These are phyloP conservation scores for Heteromyza rotundicornis DNA, from an alignment of 2,888 invertebrate species.

Conservation along the genomic window DNA sequence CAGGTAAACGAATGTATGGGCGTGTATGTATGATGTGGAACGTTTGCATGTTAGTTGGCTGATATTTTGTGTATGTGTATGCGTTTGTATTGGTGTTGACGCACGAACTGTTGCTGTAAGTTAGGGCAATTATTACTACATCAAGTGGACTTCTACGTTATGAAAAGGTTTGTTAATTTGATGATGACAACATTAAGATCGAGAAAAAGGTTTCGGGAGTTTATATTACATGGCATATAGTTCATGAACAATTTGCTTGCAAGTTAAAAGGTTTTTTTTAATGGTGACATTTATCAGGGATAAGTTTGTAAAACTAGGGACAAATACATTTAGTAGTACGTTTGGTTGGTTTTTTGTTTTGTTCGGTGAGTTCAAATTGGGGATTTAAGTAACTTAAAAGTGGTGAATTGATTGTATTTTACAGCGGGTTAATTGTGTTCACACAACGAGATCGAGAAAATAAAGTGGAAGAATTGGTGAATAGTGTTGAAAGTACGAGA, in stretches of 20 bases:
- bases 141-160: conserved; percentile 13
- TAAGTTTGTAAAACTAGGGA: too few relatives aligned
- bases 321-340: too few relatives aligned
- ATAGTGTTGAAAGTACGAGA: conserved; percentile 16
- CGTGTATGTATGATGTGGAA: not conserved
- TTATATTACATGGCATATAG: too few relatives aligned
- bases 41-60: not conserved
- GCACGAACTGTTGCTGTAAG: conserved; percentile 1
- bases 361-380: not conserved
- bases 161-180: not conserved
- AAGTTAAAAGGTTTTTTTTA: too few relatives aligned
- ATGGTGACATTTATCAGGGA: too few relatives aligned
- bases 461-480: not conserved
- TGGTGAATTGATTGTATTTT: not conserved
- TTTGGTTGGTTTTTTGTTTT: too few relatives aligned
- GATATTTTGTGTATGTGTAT: not conserved
- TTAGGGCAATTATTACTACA: not conserved
- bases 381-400: not conserved
- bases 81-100: not conserved
- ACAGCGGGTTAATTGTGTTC: not conserved
- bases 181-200: conserved; percentile 9
- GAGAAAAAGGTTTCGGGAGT: too few relatives aligned
- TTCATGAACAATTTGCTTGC: too few relatives aligned
- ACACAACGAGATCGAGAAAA: not conserved
- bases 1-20: not conserved